Evolutionary conservation across 2,113 vertebrate species (phyloP).

Genomic region (Reinhardtius hippoglossoides): DNA sequence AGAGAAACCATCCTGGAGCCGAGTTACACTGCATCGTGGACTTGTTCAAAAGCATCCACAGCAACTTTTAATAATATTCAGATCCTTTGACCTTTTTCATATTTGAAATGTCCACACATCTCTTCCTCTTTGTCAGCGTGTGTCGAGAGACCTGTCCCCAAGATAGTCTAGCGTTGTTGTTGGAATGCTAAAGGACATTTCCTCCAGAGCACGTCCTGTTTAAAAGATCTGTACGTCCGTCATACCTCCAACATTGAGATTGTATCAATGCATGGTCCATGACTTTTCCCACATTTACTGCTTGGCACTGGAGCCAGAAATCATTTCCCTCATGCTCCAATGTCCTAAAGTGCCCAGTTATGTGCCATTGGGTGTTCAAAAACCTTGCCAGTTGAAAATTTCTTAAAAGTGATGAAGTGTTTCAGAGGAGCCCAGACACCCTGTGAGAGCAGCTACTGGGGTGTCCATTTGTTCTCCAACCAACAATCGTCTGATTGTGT

Average conservation of each 20-base stretch:
- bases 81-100: background rate
- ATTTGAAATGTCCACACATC: background rate
- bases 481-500: background rate
- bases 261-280: no score
- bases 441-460: no score
- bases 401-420: slow-evolving; percentile 1
- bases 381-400: background rate
- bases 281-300: no score
- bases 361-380: slow-evolving; percentile 1
- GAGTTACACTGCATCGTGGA: background rate
- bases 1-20: slow-evolving; percentile 18
- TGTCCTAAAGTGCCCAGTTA: slow-evolving; percentile 20
- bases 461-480: no score
- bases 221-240: no score
- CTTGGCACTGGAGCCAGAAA: no score
- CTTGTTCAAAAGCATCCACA: background rate
- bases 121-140: background rate
- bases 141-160: background rate
- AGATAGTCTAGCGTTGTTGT: background rate
- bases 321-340: slow-evolving; percentile 3
- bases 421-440: slow-evolving; percentile 9
- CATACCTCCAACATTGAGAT: no score
- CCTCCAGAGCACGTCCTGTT: no score
- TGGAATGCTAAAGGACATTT: no score
- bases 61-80: slow-evolving; percentile 16